Conservation (phyloP, 2,888 invertebrate genomes). For the Prosopocoilus inquinatus region DNA sequence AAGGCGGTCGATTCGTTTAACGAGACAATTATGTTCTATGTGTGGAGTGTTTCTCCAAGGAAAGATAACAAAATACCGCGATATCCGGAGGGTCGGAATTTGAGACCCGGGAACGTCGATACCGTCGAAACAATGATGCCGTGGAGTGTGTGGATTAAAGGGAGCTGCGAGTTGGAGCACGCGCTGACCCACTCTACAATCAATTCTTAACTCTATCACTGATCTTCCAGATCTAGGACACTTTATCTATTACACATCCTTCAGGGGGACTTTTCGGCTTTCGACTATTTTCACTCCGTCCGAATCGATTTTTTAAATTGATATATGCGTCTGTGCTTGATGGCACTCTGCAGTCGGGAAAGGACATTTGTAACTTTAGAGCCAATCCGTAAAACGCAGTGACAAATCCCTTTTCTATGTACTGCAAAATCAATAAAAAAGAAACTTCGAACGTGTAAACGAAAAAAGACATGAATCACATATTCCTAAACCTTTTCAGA, state of each 20-base stretch:
- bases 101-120: background rate
- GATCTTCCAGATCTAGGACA: constrained; percentile 12
- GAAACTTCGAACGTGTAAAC: too few species aligned
- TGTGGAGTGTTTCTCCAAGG: constrained; percentile 5
- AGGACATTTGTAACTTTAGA: too few species aligned
- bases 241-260: constrained; percentile 1
- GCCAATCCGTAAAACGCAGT: too few species aligned
- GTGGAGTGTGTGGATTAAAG: constrained; percentile 5
- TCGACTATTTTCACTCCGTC: background rate
- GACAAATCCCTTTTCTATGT: too few species aligned
- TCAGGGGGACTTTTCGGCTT: background rate
- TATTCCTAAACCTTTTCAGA: too few species aligned
- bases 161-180: background rate
- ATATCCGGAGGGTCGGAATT: background rate
- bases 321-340: background rate
- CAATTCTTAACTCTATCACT: constrained; percentile 13
- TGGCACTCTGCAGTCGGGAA: too few species aligned
- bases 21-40: constrained; percentile 13
- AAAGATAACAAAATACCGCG: constrained; percentile 3
- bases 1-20: constrained; percentile 9
- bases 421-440: too few species aligned
- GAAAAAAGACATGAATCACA: too few species aligned
- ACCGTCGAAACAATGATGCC: background rate
- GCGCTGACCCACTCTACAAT: constrained; percentile 15
- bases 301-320: background rate